These are phyloP conservation scores for Nasonia giraulti DNA, from an alignment of 1,140 invertebrate genomes.

Conservation along the genomic window DNA sequence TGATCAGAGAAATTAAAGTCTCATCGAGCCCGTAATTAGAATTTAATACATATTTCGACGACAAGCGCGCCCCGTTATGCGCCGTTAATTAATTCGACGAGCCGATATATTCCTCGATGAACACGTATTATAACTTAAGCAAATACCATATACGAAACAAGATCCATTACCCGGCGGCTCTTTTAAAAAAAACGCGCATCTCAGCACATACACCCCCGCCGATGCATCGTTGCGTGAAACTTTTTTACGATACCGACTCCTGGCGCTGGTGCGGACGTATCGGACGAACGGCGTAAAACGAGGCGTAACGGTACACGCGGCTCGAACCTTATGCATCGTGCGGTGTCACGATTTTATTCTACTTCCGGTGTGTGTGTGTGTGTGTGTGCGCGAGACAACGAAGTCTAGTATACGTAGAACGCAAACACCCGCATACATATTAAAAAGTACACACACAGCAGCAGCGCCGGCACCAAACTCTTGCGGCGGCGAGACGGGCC, in stretches of 20 bases:
- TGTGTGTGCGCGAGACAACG: background rate
- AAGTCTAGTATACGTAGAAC: background rate
- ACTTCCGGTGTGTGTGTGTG: constrained; percentile 25
- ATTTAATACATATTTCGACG: no score
- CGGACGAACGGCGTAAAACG: background rate
- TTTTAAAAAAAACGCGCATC: background rate
- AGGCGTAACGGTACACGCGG: background rate
- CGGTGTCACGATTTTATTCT: constrained; percentile 39
- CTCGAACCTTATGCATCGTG: background rate
- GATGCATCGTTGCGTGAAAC: background rate
- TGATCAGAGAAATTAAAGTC: no score
- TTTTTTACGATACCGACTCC: background rate
- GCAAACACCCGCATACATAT: constrained; percentile 36
- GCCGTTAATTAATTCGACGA: no score
- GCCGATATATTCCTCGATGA: no score
- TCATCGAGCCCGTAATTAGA: no score
- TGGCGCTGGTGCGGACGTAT: background rate
- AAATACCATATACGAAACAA: no score
- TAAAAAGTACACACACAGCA: constrained; percentile 9
- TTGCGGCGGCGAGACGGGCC: background rate
- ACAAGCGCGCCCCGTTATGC: no score
- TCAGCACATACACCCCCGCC: background rate
- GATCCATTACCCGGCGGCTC: no score
- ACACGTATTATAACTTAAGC: no score
- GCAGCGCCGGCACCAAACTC: background rate